Evolutionary conservation across 2,797 vertebrate species (phyloP), one percentile per base, ranked within the genome.

Genomic region (Tympanoctomys barrerae): DNA sequence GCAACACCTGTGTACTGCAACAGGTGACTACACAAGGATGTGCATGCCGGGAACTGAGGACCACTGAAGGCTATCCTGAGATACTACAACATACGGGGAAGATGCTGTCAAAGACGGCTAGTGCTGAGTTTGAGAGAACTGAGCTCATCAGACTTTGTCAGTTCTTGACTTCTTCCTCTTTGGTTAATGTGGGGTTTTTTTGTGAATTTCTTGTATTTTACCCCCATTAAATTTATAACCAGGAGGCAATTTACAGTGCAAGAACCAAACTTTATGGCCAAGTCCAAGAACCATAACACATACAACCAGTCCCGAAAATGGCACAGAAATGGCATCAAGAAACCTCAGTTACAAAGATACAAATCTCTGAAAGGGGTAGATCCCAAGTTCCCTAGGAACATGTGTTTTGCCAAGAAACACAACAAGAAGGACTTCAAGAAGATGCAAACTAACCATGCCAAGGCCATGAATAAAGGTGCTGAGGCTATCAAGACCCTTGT

Each of bases 151-250:
- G 49, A 13, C 22, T 21, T n/a, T 49, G 22, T 64, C 77, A 24
- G 36, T 70, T 73, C 36, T 26, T 68, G 89, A 66, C 19, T 79
- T 84, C 68, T 87, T 93, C 81, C 84, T 86, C 18, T 62, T 64
- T 71, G 75, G 24, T 73, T 46, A 75, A 66, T 62, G 39, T n/a
- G 49, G 39, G 54, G 42, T 57, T 39, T 89, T n/a, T 22, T 36
- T 64, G 52, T 46, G 39, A 39, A 22, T 78, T 88, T 94, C 49
- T 26, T 90, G 49, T 64, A 90, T 96, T 85, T 95, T 64, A 52
- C 0, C 79, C 13, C 86, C n/a, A 91, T 86, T 92, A 78, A 28
- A 21, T 93, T 90, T 80, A 36, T 79, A 85, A 91, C 83, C 54
- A 96, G 70, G 16, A 64, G 42, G 49, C 8, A 11, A 49, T 49